A percentile compares a stretch with the other conserved stretches of the same genome.
Conservation (phyloP, 2,888 invertebrate species). For the Thymelicus sylvestris region DNA sequence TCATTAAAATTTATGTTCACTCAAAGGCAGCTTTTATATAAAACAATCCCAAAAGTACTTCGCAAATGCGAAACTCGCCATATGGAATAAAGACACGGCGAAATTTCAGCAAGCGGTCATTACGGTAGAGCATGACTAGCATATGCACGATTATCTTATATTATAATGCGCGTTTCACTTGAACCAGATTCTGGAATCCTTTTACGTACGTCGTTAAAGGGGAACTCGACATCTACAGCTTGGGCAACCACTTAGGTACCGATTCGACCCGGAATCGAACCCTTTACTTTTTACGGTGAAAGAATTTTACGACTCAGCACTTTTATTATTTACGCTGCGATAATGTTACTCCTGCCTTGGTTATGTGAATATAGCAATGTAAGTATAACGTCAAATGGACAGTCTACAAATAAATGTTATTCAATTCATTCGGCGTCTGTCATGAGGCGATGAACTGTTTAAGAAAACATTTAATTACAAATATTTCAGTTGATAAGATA, state of each 20-base stretch:
- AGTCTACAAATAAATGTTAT: too few relatives aligned
- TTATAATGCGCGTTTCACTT: constrained; percentile 25
- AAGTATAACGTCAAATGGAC: too few relatives aligned
- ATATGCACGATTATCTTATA: constrained; percentile 31
- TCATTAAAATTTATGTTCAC: too few relatives aligned
- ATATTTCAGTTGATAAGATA: too few relatives aligned
- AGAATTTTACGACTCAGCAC: constrained; percentile 23
- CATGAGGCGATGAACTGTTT: too few relatives aligned
- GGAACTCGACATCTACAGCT: constrained; percentile 25
- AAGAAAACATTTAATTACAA: too few relatives aligned
- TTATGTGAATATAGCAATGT: too few relatives aligned
- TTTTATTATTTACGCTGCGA: constrained; percentile 21
- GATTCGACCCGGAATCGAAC: constrained; percentile 21
- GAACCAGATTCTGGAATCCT: constrained; percentile 23
- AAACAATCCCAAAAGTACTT: neutral
- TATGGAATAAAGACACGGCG: constrained; percentile 21
- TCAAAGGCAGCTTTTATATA: too few relatives aligned
- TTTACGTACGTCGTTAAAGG: constrained; percentile 31
- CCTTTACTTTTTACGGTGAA: constrained; percentile 17
- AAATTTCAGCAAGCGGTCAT: constrained; percentile 29
- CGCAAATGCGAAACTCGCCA: constrained; percentile 16
- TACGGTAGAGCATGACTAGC: constrained; percentile 29
- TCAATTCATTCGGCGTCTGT: too few relatives aligned
- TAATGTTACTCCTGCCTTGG: neutral
- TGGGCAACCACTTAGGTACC: constrained; percentile 24